Evolutionary conservation across 2,888 invertebrate genomes (phyloP).

Genomic region (Cyrtodaria siliqua): DNA sequence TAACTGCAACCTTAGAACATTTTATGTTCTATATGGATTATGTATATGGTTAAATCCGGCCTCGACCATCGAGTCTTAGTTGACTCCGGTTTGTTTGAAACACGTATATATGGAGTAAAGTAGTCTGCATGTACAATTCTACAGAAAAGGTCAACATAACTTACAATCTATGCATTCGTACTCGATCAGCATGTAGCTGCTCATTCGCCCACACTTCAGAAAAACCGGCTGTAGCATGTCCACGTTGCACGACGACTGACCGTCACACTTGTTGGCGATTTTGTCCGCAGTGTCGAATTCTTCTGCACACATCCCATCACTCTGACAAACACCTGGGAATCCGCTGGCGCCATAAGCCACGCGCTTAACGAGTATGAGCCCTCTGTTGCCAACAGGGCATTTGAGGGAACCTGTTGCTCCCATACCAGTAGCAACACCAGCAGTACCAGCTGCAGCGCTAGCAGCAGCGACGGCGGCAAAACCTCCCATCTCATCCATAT

Average conservation of each 20-base stretch:
- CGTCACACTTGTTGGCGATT: slow-evolving; percentile 53
- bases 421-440: slow-evolving; percentile 11
- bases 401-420: slow-evolving; percentile 35
- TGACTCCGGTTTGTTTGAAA: no score
- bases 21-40: no score
- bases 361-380: slow-evolving; percentile 52
- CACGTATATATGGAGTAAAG: no score
- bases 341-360: slow-evolving; percentile 47
- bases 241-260: slow-evolving; percentile 43
- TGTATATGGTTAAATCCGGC: no score
- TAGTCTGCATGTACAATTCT: no score
- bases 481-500: slow-evolving; percentile 22
- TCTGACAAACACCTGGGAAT: slow-evolving; percentile 44
- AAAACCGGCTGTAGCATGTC: slow-evolving; percentile 38
- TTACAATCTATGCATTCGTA: slow-evolving; percentile 63
- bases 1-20: no score
- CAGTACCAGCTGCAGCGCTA: no score
- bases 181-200: slow-evolving; percentile 60
- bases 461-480: slow-evolving; percentile 21
- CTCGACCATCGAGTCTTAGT: no score
- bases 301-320: slow-evolving; percentile 40
- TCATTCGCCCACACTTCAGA: slow-evolving; percentile 50
- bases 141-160: slow-evolving; percentile 10
- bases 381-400: slow-evolving; percentile 47
- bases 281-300: slow-evolving; percentile 45